A percentile compares a stretch with the other conserved stretches of the same genome.
Evolutionary conservation across 2,113 vertebrate genomes (phyloP).

Genomic region (Geococcyx californianus): DNA sequence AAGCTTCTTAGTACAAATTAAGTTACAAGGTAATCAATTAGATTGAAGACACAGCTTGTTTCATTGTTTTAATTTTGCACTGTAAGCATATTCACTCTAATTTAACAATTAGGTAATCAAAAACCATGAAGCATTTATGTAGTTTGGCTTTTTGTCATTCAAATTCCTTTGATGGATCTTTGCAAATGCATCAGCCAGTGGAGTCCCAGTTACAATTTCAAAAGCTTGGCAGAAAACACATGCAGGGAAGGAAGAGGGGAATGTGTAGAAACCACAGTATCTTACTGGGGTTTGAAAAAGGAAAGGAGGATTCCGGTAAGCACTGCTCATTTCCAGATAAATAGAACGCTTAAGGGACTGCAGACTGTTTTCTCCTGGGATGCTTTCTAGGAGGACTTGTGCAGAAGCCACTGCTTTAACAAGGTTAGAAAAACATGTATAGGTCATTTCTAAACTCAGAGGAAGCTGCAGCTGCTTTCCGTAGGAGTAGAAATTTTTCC

Average conservation of each 20-base stretch:
- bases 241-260: neutral
- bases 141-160: slow-evolving; percentile 44
- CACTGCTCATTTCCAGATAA: neutral
- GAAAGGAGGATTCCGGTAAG: neutral
- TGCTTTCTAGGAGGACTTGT: neutral
- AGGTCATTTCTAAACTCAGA: neutral
- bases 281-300: neutral
- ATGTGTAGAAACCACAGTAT: neutral
- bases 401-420: neutral
- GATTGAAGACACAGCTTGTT: slow-evolving; percentile 52
- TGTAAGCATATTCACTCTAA: slow-evolving; percentile 41
- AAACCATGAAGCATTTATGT: slow-evolving; percentile 47
- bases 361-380: neutral
- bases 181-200: neutral
- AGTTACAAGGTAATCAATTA: slow-evolving; percentile 65
- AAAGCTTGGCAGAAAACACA: neutral
- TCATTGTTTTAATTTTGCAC: slow-evolving; percentile 58
- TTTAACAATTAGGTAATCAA: slow-evolving; percentile 56
- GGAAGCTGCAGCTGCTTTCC: neutral
- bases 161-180: slow-evolving; percentile 10
- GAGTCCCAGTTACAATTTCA: neutral
- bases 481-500: neutral
- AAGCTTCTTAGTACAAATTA: slow-evolving; percentile 67
- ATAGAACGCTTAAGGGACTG: neutral
- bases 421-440: fast-evolving